Evolutionary conservation across 2,797 vertebrate species (phyloP), one percentile per base, ranked within the genome.

Genomic region (Euphonia xanthogaster): DNA sequence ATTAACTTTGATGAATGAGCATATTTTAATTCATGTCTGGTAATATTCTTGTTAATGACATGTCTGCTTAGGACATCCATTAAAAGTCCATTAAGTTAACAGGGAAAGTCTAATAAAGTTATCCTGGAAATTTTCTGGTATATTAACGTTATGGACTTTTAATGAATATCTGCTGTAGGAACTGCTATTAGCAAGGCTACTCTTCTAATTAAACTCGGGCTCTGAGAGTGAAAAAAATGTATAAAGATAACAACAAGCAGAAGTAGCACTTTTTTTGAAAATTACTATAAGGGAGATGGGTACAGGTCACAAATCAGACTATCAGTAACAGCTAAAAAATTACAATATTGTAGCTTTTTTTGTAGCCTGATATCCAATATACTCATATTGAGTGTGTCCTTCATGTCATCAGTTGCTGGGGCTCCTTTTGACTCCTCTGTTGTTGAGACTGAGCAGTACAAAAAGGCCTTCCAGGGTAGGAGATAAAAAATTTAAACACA

Each of bases 41-140:
- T 88, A 98, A 98, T 97, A 97, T 97, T 97, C 95, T 96, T 85
- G 96, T 97, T 98, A 97, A 98, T 96, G 96, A 96, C 95, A 97
- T 92, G 89, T 92, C 97, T 98, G 96, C 95, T 96, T 97, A 98
- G 97, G 96, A 98, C 90, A 98, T 95, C 94, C 96, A 98, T 98
- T 98, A 98, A 97, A 98, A 98, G 94, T 96, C 96, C 97, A 98
- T 98, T 98, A 98, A 97, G 71, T 97, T 96, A 98, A 98, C 92
- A 98, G 96, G 86, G 86, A 97, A 97, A 97, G 96, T 97, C 96
- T 97, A 98, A 97, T 97, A 96, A 96, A 97, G 95, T 97, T 96
- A 97, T 92, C 92, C 96, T 97, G 96, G 94, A 98, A 97, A 98
- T 97, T 97, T 97, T 98, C 96, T 97, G 95, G 96, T 97, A 97